Percentiles rank a stretch among this genome's conserved stretches.
Conservation (phyloP, 1,140 invertebrate species). For the Lerema accius region DNA sequence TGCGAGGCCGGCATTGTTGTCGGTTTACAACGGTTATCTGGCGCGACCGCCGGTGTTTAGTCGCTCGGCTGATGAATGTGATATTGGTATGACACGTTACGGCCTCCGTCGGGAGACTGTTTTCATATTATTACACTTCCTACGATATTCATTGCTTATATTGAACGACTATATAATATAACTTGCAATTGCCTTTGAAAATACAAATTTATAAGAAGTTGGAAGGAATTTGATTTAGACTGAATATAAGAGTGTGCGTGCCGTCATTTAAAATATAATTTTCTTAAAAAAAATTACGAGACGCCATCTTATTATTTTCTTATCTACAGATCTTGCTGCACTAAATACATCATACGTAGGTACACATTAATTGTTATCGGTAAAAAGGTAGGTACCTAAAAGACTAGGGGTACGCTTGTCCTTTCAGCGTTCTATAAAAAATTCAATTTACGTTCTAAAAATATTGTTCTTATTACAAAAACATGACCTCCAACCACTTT, state of each 20-base stretch:
- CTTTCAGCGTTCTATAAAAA: too few relatives aligned
- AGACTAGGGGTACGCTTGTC: too few relatives aligned
- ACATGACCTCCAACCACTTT: too few relatives aligned
- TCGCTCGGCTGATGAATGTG: constrained; percentile 75
- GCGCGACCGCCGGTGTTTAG: constrained; percentile 73
- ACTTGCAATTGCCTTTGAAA: not conserved
- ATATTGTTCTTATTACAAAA: too few relatives aligned
- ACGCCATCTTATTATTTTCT: too few relatives aligned
- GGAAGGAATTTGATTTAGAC: not conserved
- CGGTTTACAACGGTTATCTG: constrained; percentile 79
- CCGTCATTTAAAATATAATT: too few relatives aligned
- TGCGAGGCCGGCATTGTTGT: constrained; percentile 80
- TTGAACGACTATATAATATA: constrained; percentile 11
- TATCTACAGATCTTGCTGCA: too few relatives aligned
- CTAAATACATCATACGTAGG: too few relatives aligned
- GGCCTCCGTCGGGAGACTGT: constrained; percentile 43
- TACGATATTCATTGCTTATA: constrained; percentile 20
- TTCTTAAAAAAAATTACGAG: too few relatives aligned
- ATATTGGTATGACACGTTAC: constrained; percentile 62
- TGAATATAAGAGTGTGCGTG: not conserved
- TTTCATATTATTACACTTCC: constrained; percentile 39
- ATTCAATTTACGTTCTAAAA: too few relatives aligned
- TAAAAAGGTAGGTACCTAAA: too few relatives aligned
- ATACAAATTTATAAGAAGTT: not conserved
- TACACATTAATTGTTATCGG: too few relatives aligned